A percentile compares a stretch with the other conserved stretches of the same genome.
Conservation (phyloP, 2,888 invertebrate species). For the Pheosia gnoma region DNA sequence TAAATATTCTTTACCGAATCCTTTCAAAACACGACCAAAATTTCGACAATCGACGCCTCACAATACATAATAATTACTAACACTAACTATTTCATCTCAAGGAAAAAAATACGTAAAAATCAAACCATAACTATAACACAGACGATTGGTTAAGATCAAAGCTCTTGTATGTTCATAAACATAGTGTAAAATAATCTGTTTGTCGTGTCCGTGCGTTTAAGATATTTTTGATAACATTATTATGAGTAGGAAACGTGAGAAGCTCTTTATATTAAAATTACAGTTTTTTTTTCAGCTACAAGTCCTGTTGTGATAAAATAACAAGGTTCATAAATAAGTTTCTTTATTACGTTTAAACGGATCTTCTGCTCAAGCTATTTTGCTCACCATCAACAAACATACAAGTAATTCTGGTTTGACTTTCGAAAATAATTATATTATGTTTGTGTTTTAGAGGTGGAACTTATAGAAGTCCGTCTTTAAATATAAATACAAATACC, state of each 20-base stretch:
- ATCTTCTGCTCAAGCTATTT: no score
- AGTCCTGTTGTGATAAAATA: not conserved
- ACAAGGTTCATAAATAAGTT: not conserved
- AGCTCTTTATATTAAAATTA: not conserved
- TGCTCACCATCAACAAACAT: no score
- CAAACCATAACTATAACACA: not conserved
- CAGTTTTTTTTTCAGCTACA: not conserved
- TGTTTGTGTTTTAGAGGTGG: no score
- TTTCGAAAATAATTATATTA: no score
- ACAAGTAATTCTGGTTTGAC: no score
- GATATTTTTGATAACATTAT: slow-evolving; percentile 2
- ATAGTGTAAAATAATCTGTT: slow-evolving; percentile 1
- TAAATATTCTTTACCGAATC: not conserved
- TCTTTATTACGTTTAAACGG: not conserved
- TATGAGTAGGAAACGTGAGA: not conserved
- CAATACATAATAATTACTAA: slow-evolving; percentile 6
- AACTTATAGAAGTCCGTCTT: no score
- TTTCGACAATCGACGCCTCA: not conserved
- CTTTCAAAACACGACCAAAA: slow-evolving; percentile 1
- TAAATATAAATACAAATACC: no score
- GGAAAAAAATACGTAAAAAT: slow-evolving; percentile 11
- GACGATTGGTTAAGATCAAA: not conserved
- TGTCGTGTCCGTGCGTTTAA: slow-evolving; percentile 1
- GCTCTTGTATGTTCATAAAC: not conserved
- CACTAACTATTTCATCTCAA: slow-evolving; percentile 14